phyloP scores from a whole-genome alignment of 2,888 invertebrate genomes.

The Tetranychus truncatus region DNA sequence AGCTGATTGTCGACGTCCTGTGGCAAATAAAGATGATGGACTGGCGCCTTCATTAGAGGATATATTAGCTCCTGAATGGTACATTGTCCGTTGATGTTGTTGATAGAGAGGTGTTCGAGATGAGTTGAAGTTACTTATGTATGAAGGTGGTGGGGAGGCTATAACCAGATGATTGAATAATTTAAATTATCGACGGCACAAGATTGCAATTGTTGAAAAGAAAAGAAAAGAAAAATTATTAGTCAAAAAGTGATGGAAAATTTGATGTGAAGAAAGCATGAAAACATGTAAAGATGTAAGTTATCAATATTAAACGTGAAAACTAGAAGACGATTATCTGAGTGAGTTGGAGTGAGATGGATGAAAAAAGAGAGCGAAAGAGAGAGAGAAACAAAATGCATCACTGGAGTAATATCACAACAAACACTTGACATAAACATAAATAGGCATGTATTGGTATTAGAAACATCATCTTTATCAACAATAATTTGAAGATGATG shows the following conservation, averaged over 20 bases:
- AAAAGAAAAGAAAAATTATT: background rate
- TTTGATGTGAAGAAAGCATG: background rate
- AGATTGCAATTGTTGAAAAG: background rate
- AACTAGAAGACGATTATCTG: conserved; percentile 8
- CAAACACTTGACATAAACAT: background rate
- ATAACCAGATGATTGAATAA: background rate
- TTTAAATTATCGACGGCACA: background rate
- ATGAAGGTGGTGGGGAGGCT: conserved; percentile 23
- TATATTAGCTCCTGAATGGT: background rate
- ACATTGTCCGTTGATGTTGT: conserved; percentile 12
- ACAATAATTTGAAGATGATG: conserved; percentile 2
- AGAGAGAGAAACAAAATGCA: conserved; percentile 11
- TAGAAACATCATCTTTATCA: conserved; percentile 10
- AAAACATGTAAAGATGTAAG: conserved; percentile 1
- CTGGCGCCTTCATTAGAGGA: background rate
- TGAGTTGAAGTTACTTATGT: conserved; percentile 25
- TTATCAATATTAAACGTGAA: conserved; percentile 12
- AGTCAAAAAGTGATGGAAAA: background rate
- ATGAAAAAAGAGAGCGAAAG: background rate
- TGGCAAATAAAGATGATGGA: conserved; percentile 16
- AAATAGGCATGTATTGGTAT: background rate
- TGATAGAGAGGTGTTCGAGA: conserved; percentile 24
- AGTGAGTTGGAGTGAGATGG: conserved; percentile 2
- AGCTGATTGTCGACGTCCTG: conserved; percentile 24
- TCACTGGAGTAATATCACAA: conserved; percentile 7